Conservation (phyloP, 92 coral and sea anemone species). For the Nematostella vectensis region DNA sequence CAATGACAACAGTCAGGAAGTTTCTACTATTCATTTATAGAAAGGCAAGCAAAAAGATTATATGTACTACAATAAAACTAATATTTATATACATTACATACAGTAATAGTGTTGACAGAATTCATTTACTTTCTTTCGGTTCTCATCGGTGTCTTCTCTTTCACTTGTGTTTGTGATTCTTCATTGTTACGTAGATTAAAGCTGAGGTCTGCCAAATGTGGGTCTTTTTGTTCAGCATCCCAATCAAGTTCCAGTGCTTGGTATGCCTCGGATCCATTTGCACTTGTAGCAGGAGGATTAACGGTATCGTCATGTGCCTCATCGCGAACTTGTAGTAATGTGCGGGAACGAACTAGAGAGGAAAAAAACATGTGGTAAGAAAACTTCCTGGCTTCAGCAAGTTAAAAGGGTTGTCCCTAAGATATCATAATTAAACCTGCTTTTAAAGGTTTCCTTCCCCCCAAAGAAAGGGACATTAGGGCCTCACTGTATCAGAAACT, state of each 20-base stretch:
- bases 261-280: conserved; percentile 17
- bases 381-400: too few relatives aligned
- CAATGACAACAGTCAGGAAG: too few relatives aligned
- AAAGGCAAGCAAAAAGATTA: too few relatives aligned
- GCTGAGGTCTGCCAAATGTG: conserved; percentile 2
- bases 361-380: too few relatives aligned
- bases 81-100: background rate
- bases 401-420: too few relatives aligned
- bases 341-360: conserved; percentile 73
- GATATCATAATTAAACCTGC: background rate
- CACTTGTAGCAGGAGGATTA: conserved; percentile 10
- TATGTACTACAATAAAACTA: too few relatives aligned
- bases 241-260: conserved; percentile 22
- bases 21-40: too few relatives aligned
- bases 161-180: conserved; percentile 3
- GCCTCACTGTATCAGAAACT: too few relatives aligned
- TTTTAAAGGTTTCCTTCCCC: too few relatives aligned
- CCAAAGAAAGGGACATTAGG: too few relatives aligned
- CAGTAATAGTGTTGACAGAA: background rate
- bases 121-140: conserved; percentile 15
- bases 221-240: conserved; percentile 14
- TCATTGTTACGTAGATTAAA: conserved; percentile 1
- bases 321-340: conserved; percentile 65
- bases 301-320: conserved; percentile 28
- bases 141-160: conserved; percentile 18